Evolutionary conservation across 2,113 vertebrate genomes (phyloP).

Genomic region (Prolemur simus): DNA sequence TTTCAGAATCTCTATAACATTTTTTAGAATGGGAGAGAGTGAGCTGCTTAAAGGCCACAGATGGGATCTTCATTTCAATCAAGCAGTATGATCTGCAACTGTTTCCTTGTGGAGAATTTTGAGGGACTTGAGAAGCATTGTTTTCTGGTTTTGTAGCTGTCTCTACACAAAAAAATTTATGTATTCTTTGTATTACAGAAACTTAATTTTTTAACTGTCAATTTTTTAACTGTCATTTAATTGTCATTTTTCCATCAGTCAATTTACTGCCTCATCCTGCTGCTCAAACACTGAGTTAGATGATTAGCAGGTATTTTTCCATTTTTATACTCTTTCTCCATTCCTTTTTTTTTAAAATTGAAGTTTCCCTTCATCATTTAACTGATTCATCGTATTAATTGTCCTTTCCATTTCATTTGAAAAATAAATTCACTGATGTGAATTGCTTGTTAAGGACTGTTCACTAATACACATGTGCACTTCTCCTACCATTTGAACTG

Average conservation of each 20-base stretch:
- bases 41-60: background rate
- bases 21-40: background rate
- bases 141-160: slow-evolving; percentile 28
- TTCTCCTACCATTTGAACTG: background rate
- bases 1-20: background rate
- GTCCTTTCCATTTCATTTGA: slow-evolving; percentile 2
- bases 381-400: background rate
- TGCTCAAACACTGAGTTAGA: background rate
- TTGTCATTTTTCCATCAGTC: background rate
- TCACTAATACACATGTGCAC: background rate
- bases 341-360: background rate
- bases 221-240: background rate
- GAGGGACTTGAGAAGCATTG: background rate
- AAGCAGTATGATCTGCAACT: background rate
- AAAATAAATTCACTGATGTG: slow-evolving; percentile 22
- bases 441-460: background rate
- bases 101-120: background rate
- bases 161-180: background rate
- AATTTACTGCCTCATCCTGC: background rate
- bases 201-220: background rate
- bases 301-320: background rate
- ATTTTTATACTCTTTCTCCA: background rate
- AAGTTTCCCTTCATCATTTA: background rate
- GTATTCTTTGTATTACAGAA: background rate
- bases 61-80: background rate